These are phyloP conservation scores for Eulacestoma nigropectus DNA, from an alignment of 2,113 vertebrate species.

Conservation along the genomic window DNA sequence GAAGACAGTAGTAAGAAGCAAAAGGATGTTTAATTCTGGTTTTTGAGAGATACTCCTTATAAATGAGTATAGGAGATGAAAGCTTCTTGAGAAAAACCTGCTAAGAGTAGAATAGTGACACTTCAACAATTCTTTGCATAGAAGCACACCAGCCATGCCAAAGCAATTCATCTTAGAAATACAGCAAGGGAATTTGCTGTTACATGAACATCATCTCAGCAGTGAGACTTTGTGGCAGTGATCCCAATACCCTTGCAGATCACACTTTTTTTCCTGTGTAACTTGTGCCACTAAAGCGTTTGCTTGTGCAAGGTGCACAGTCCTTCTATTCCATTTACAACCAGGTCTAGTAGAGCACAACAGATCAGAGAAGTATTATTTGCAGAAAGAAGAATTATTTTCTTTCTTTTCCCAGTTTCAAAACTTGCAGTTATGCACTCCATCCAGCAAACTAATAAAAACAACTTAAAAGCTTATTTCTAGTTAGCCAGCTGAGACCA, in stretches of 20 bases:
- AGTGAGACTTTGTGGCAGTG: neutral
- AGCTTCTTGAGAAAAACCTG: neutral
- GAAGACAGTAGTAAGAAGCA: neutral
- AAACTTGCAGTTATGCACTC: neutral
- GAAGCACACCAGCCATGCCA: neutral
- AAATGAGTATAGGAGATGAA: neutral
- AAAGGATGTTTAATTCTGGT: neutral
- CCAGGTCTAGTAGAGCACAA: neutral
- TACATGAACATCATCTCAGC: neutral
- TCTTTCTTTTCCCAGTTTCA: neutral
- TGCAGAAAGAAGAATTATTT: neutral
- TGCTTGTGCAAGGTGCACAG: neutral
- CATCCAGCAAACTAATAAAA: neutral
- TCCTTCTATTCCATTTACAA: neutral
- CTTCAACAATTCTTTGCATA: neutral
- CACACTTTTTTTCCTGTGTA: fast-evolving
- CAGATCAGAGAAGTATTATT: neutral
- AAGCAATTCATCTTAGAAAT: neutral
- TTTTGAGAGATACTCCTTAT: neutral
- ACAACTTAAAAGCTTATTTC: neutral
- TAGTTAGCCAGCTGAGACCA: neutral
- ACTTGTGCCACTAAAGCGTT: neutral
- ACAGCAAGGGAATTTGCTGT: neutral
- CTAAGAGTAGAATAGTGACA: neutral
- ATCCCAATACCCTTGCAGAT: neutral